Evolutionary conservation across 1,140 invertebrate genomes (phyloP), one percentile per base, ranked within the genome.

Genomic region (Oreohelix idahoensis): DNA sequence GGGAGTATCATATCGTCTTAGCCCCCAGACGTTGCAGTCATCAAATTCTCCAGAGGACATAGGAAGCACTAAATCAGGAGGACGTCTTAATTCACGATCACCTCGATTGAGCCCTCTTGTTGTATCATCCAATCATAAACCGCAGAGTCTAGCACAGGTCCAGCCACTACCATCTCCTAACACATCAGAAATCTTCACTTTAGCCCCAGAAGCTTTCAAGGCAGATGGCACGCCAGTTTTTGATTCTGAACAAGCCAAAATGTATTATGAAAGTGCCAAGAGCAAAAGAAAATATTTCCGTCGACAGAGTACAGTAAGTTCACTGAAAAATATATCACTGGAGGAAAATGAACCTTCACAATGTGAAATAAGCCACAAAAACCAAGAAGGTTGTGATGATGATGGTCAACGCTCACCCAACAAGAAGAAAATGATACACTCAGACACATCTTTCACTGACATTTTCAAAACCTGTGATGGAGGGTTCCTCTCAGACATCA

Each of bases 161-260:
- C n/a, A 66, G 32, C 63, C 29, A 32, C n/a, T 66, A 35, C n/a
- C n/a, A 66, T 66, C 63, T 10, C 63, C 63, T 11, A 66, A 8
- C n/a, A 66, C 63, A 66, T 5, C 63, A 11, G 84, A 85, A 8
- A 78, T 76, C 15, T 84, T 85, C 79, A 39, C 71, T 53, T 63
- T 81, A 15, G 84, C 84, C 1, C 58, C 82, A 29, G 81, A 77
- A 78, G 84, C 84, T 26, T 84, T 83, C 74, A 81, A 76, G 49
- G 23, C 69, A 45, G 75, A 83, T 63, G 78, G 84, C 10, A 81
- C 63, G 29, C 81, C 71, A 0, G 82, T 85, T 51, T 53, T 51
- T 20, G 82, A 85, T 82, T 35, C 51, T 5, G 23, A 23, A 36
- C 23, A 66, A 5, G 82, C 82, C 36, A 83, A 83, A 45, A 85